Conservation (phyloP, 2,888 invertebrate genomes). For the Rhagophthalmus giganteus region DNA sequence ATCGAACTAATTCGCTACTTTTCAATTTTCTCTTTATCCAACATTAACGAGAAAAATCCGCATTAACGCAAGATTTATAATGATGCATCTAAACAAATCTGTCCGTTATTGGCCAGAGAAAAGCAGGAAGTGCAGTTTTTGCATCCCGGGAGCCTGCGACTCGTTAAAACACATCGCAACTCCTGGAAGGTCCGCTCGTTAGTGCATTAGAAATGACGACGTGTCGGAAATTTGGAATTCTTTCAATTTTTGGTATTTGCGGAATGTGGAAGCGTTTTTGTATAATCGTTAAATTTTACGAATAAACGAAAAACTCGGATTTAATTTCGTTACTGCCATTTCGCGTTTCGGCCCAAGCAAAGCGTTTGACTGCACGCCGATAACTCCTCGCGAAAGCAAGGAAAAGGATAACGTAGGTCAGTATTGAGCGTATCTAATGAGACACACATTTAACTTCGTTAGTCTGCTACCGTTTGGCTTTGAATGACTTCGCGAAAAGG, state of each 20-base stretch:
- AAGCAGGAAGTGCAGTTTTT: slow-evolving; percentile 23
- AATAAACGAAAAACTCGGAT: not conserved
- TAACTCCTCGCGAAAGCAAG: no score
- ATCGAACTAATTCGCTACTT: no score
- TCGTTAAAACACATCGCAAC: slow-evolving; percentile 20
- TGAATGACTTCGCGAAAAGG: no score
- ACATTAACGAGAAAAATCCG: no score
- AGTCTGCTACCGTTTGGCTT: slow-evolving; percentile 21
- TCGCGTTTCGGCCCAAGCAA: no score
- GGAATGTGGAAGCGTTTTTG: slow-evolving; percentile 27
- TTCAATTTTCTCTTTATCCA: no score
- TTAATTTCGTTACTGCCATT: no score
- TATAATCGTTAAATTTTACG: slow-evolving; percentile 7
- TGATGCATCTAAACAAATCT: slow-evolving; percentile 6
- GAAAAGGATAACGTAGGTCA: no score
- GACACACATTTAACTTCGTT: slow-evolving; percentile 33
- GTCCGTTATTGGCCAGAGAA: slow-evolving; percentile 24
- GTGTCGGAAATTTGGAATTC: slow-evolving; percentile 34
- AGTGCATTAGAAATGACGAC: slow-evolving; percentile 28
- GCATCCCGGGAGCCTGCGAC: slow-evolving; percentile 27
- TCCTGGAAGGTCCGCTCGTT: slow-evolving; percentile 30
- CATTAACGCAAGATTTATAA: no score
- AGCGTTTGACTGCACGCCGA: no score
- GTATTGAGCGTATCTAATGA: no score
- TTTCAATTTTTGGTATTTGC: slow-evolving; percentile 20